Evolutionary conservation across 92 coral and sea anemone species (phyloP), one percentile per base, ranked within the genome.

Genomic region (Hydrozoanthus gracilis): DNA sequence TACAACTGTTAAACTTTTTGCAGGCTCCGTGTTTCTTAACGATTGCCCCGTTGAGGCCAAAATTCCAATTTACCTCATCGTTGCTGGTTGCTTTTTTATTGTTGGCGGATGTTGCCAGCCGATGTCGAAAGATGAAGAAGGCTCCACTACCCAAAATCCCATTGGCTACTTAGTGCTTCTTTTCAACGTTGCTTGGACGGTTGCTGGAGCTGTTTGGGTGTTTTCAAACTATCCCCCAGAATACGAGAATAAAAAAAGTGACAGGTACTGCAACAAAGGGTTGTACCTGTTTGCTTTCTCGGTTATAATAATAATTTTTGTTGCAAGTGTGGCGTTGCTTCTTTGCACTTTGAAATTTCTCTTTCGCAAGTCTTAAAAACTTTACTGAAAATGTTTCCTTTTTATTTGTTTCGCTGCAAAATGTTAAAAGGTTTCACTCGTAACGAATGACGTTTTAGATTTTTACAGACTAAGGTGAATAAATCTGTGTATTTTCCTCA

Each of bases 21-120:
- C 13, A 79, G 84, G 84, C 10, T 50, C 72, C 7, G 46, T 62
- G 51, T 79, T 39, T 60, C 18, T 61, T 46, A 9, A 65, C 44
- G 56, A 61, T 17, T 79, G 84, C 18, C 47, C 5, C 5, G 51
- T 62, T 10, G 71, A 79, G 15, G 16, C 0, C 44, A 47, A 46
- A 7, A 79, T 79, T 14, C 84, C 84, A 1, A 61, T 79, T 47
- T 79, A 79, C 72, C 84, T 79, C 55, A 79, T 79, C n/a, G 84
- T 79, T 16, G 54, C 72, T 47, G 84, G 84, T 20, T 62, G 54
- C 7, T 44, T 64, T 62, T 48, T 61, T 27, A 46, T 79, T 45
- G 18, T 47, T 0, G 16, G 44, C 12, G 60, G 84, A 3, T 79
- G 73, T 17, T 79, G 84, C 49, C 84, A 62, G 16, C 72, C 84